Conservation (phyloP, 1,140 invertebrate species). For the Drosophila punjabiensis region DNA sequence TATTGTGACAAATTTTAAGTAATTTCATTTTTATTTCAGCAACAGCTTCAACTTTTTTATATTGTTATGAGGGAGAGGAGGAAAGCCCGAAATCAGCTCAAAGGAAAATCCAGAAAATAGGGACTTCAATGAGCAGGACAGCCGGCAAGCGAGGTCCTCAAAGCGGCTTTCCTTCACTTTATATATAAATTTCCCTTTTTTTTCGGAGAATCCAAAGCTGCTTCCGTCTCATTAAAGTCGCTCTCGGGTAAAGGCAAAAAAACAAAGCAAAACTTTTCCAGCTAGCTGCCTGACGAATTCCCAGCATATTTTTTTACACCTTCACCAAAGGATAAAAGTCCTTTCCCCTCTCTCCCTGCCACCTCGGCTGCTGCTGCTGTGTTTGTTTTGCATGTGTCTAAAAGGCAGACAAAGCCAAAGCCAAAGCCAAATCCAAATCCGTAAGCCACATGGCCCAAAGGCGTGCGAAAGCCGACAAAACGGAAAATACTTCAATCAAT, state of each 20-base stretch:
- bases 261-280: slow-evolving; percentile 42
- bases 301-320: slow-evolving; percentile 79
- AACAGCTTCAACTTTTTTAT: slow-evolving; percentile 41
- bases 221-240: slow-evolving; percentile 79
- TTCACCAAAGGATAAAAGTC: slow-evolving; percentile 51
- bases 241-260: slow-evolving; percentile 8
- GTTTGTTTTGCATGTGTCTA: slow-evolving; percentile 77
- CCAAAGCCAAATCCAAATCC: slow-evolving; percentile 64
- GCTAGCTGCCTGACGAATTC: slow-evolving; percentile 61
- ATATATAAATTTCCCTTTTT: slow-evolving; percentile 42
- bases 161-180: slow-evolving; percentile 63
- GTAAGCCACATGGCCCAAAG: slow-evolving; percentile 74
- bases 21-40: slow-evolving; percentile 80
- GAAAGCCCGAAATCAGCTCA: slow-evolving; percentile 17
- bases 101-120: slow-evolving; percentile 28
- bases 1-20: slow-evolving; percentile 84
- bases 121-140: slow-evolving; percentile 2
- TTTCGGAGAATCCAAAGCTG: slow-evolving; percentile 47
- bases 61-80: slow-evolving; percentile 18
- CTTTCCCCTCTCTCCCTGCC: background rate
- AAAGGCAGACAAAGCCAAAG: slow-evolving; percentile 70
- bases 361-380: background rate
- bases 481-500: slow-evolving; percentile 83
- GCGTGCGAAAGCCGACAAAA: slow-evolving; percentile 72
- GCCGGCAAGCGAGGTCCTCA: slow-evolving; percentile 27